Base-by-base conservation (phyloP, 2,888 invertebrate genomes). In the Lamellibrachia satsuma region DNA sequence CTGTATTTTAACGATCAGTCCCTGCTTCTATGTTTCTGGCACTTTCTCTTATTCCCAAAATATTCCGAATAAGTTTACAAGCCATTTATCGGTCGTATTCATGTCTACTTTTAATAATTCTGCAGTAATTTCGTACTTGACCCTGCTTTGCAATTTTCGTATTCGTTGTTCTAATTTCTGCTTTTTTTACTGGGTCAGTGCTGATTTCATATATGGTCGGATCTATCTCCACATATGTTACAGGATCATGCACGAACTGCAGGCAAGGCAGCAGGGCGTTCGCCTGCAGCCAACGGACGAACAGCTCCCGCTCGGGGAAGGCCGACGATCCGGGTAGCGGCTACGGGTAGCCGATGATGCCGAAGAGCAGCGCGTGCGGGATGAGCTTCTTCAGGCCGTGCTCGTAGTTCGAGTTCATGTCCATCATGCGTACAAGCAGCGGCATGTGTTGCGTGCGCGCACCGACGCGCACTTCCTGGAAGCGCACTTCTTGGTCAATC, bases 281-380 rank as follows among this genome's bases (percentile, higher is more conserved):
- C 57, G 92, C 52, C 51, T 92, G 98, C 92, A 98, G 96, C 99
- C 99, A 99, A 95, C 98, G 97, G 52, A 98, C 97, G 95, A 98
- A 98, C 27, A 97, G 95, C 93, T 97, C 96, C 52, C 95, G 94
- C 52, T 95, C 93, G n/a, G 93, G 93, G 22, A 75, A 75, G 75
- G 75, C 3, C 22, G 11, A 15, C 75, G 75, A 11, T 22, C 75
- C 75, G 0, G 99, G 98, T 97, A 99, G 98, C 91, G 99, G 97
- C 95, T 99, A 99, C 0, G 98, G 97, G 96, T 98, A 99, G 0
- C 99, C 99, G 94, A 99, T 98, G 52, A 99, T 97, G 52, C 96
- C 95, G 52, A 96, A 94, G 0, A 95, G 95, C 90, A 96, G 96
- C 93, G 98, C 98, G 0, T 98, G 98, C 0, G 99, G 98, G 94